A percentile compares a stretch with the other conserved stretches of the same genome.
phyloP scores from a whole-genome alignment of 2,113 vertebrate genomes.

The Albula glossodonta region DNA sequence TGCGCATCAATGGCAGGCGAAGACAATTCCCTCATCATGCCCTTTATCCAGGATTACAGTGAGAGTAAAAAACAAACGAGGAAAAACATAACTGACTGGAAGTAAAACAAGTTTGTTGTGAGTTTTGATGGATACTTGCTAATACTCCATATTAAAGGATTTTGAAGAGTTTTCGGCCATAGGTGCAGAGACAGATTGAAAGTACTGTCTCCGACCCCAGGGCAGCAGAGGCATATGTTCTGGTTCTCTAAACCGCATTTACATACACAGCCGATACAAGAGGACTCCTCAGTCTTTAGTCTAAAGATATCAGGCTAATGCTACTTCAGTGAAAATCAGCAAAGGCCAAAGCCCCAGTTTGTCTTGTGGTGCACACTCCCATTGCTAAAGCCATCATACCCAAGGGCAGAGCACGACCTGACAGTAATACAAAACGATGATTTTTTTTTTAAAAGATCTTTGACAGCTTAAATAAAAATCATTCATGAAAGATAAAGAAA shows the following conservation, averaged over 20 bases:
- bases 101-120: background rate
- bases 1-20: background rate
- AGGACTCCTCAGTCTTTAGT: slow-evolving; percentile 30
- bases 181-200: slow-evolving; percentile 25
- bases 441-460: background rate
- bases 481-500: background rate
- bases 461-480: background rate
- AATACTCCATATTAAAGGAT: slow-evolving; percentile 18
- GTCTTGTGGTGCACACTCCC: slow-evolving; percentile 35
- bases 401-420: background rate
- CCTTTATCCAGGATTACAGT: background rate
- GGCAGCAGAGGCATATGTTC: slow-evolving; percentile 45
- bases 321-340: slow-evolving; percentile 58
- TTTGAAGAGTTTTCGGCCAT: background rate
- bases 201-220: slow-evolving; percentile 29
- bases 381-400: background rate
- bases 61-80: background rate
- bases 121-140: background rate
- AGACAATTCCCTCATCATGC: background rate
- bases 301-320: slow-evolving; percentile 64
- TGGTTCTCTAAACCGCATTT: slow-evolving; percentile 39
- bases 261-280: slow-evolving; percentile 40
- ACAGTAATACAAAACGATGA: background rate
- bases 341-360: slow-evolving; percentile 55
- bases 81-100: background rate